Base-by-base conservation (phyloP, 2,113 vertebrate genomes). In the Austrofundulus limnaeus region DNA sequence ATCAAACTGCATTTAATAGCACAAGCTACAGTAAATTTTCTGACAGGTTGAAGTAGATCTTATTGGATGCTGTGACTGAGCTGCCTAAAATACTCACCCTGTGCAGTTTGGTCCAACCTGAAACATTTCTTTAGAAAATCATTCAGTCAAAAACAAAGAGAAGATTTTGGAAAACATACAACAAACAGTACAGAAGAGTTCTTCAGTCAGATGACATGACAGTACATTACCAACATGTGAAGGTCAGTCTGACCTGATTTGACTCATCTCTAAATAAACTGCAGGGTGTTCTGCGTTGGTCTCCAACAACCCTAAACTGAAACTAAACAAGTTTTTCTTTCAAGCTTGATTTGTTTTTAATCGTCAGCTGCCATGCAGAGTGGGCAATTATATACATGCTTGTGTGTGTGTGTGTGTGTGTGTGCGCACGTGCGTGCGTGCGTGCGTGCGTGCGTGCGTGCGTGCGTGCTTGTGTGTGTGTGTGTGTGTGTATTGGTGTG, bases 41-140 rank as follows among this genome's bases (percentile, higher is more conserved):
- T 21, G 58, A 17, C 24, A 61, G 16, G 34, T 34, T 43, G 38
- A 43, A 13, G 11, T 16, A 39, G 37, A 19, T 16, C 16, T 7
- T n/a, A 45, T 62, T 20, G 20, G 19, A 19, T 37, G 46, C 50
- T 70, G 66, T 65, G 50, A 64, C 60, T 64, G 19, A 67, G 53
- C 76, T 58, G 64, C 85, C 89, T 78, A 66, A 45, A 42, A 87
- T 91, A 92, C 92, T 93, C 87, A 92, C 91, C 91, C 53, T 31
- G 70, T 66, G 84, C 31, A 55, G 82, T 75, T 77, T 84, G 74
- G 85, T 59, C 45, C 79, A 64, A 56, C 82, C 88, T 77, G 82
- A 84, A 83, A 75, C 68, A 53, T 66, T 34, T 64, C 80, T 83
- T 87, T 83, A 25, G 80, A 83, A 82, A 85, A 81, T 81, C 80